Evolutionary conservation across 2,797 vertebrate genomes (phyloP), one percentile per base, ranked within the genome.

Genomic region (Enteromius viviparus): DNA sequence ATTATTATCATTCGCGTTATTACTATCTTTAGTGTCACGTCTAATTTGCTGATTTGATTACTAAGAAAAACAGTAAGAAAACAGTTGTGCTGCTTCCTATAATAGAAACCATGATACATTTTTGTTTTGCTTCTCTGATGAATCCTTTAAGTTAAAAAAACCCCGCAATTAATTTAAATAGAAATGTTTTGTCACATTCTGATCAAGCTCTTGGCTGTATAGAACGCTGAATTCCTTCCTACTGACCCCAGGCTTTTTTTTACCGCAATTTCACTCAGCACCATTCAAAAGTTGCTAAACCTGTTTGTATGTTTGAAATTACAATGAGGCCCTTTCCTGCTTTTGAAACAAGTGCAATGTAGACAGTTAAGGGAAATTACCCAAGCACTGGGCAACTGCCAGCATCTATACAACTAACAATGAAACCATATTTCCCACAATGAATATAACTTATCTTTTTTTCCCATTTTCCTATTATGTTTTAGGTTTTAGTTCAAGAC

Each of bases 401-500:
- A 32, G 10, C n/a, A 19, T 32, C 53, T 51, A 49, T n/a, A 1
- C 47, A 6, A 5, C 14, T 42, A 62, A 78, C 66, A 72, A 72
- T 77, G 32, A 72, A 53, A 40, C 21, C 23, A 3, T 45, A 14
- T 64, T 55, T 74, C 47, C 72, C 7, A 79, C 6, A 7, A 51
- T 47, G 7, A 49, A 37, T 26, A 47, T 29, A 8, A 29, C 3
- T 29, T 14, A 11, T 6, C 5, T 66, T 74, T 6, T 1, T 26
- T 11, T 11, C 11, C 66, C 37, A 1, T 70, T 21, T 60, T 42
- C 58, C 45, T 40, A 40, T 19, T 37, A 62, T 42, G 40, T 45
- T 76, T 78, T 90, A 99, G 98, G 95, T 99, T 91, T 93, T 99
- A 65, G 96, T 99, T 79, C 96, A 98, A 90, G 98, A 99, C 91